Conservation (phyloP, 2,888 invertebrate genomes). For the Hirtodrosophila alboralis region DNA sequence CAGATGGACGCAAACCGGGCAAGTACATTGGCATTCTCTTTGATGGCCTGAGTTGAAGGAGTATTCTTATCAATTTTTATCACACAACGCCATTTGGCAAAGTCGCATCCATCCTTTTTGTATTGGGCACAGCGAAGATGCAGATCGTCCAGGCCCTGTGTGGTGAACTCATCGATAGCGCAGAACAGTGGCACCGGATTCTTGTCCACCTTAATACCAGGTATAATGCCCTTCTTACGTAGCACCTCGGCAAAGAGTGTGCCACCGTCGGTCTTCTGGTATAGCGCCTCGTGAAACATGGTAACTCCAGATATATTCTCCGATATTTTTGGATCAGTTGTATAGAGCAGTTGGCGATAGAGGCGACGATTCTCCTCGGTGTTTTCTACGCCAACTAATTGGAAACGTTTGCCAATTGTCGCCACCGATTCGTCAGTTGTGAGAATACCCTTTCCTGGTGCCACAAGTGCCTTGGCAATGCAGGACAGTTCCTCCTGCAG, state of each 20-base stretch:
- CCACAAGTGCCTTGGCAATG: conserved; percentile 95
- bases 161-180: conserved; percentile 97
- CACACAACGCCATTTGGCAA: conserved; percentile 99
- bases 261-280: conserved; percentile 96
- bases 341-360: conserved; percentile 95
- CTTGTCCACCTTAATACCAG: conserved; percentile 98
- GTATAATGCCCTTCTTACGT: conserved; percentile 94
- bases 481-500: conserved; percentile 93
- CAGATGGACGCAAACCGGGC: conserved; percentile 98
- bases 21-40: conserved; percentile 97
- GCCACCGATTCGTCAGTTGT: conserved; percentile 98
- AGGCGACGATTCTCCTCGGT: conserved; percentile 94
- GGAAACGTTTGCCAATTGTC: conserved; percentile 84
- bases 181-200: conserved; percentile 97
- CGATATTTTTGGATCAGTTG: conserved; percentile 88
- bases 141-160: conserved; percentile 98
- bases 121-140: conserved; percentile 97
- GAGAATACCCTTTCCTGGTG: conserved; percentile 98
- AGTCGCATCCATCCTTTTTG: conserved; percentile 98
- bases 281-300: conserved; percentile 98
- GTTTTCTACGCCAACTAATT: conserved; percentile 95
- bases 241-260: conserved; percentile 92
- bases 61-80: conserved; percentile 95
- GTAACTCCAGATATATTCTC: conserved; percentile 98
- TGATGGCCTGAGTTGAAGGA: conserved; percentile 94